Percentiles rank a stretch among this genome's conserved stretches.
phyloP scores from a whole-genome alignment of 1,140 invertebrate genomes.

The Saxidomus purpurata region DNA sequence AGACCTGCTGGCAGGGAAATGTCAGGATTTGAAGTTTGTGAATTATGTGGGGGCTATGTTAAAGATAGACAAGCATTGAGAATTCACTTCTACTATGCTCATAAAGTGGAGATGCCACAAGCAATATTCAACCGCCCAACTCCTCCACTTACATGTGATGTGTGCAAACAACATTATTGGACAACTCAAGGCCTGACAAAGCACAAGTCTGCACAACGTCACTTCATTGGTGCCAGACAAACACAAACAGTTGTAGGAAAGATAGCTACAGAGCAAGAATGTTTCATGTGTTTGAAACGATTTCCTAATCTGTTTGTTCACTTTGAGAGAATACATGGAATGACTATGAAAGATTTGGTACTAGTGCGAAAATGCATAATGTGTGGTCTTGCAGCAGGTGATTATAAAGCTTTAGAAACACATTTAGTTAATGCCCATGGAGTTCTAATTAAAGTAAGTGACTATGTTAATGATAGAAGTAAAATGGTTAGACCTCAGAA shows the following conservation, averaged over 20 bases:
- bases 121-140: slow-evolving; percentile 77
- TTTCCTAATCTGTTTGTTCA: slow-evolving; percentile 78
- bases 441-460: slow-evolving; percentile 77
- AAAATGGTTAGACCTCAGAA: slow-evolving; percentile 40
- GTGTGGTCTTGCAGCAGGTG: slow-evolving; percentile 76
- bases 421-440: slow-evolving; percentile 81
- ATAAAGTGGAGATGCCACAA: slow-evolving; percentile 83
- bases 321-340: slow-evolving; percentile 77
- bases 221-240: slow-evolving; percentile 45
- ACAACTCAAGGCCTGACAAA: slow-evolving; percentile 84
- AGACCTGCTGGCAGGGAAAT: slow-evolving; percentile 59
- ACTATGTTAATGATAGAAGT: slow-evolving; percentile 58
- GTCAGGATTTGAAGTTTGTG: slow-evolving; percentile 84
- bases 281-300: slow-evolving; percentile 76
- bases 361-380: slow-evolving; percentile 80
- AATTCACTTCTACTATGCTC: slow-evolving; percentile 85
- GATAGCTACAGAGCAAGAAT: slow-evolving; percentile 61
- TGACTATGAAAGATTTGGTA: slow-evolving; percentile 75
- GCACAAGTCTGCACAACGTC: slow-evolving; percentile 73
- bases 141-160: slow-evolving; percentile 82
- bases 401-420: slow-evolving; percentile 76
- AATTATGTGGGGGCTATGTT: slow-evolving; percentile 85
- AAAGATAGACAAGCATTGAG: slow-evolving; percentile 84
- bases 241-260: not conserved
- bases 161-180: slow-evolving; percentile 83